These are phyloP conservation scores for Exocentrus adspersus DNA, from an alignment of 2,888 invertebrate genomes.

Conservation along the genomic window DNA sequence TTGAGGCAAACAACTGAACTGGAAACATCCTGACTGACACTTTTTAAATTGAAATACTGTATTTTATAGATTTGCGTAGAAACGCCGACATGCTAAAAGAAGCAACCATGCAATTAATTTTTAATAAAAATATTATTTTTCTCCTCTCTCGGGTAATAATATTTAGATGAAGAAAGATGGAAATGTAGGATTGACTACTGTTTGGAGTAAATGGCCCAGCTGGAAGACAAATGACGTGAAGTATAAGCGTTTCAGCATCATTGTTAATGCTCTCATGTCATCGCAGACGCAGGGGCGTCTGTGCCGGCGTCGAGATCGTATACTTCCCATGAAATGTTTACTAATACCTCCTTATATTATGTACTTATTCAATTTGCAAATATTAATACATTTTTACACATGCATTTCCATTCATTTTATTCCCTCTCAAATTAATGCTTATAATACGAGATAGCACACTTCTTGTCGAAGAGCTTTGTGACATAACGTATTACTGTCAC, in stretches of 20 bases:
- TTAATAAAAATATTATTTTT: conserved; percentile 26
- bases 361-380: not conserved
- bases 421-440: too few relatives aligned
- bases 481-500: too few relatives aligned
- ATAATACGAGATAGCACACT: too few relatives aligned
- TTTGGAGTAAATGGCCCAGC: conserved; percentile 43
- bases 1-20: conserved; percentile 30
- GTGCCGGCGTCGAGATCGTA: not conserved
- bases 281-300: conserved; percentile 20
- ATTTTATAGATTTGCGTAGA: conserved; percentile 40
- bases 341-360: too few relatives aligned
- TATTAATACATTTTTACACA: not conserved
- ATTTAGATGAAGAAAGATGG: conserved; percentile 15
- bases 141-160: conserved; percentile 21
- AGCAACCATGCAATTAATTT: conserved; percentile 22
- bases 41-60: conserved; percentile 45
- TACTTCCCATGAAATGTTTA: too few relatives aligned
- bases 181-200: conserved; percentile 37
- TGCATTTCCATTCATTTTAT: too few relatives aligned
- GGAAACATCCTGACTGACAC: conserved; percentile 40
- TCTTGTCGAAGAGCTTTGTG: too few relatives aligned
- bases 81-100: conserved; percentile 6
- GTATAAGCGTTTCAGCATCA: conserved; percentile 48
- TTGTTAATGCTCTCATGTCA: conserved; percentile 51
- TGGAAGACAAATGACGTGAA: conserved; percentile 49